Base-by-base conservation (phyloP, 2,888 invertebrate genomes). In the Stomorhina lunata region DNA sequence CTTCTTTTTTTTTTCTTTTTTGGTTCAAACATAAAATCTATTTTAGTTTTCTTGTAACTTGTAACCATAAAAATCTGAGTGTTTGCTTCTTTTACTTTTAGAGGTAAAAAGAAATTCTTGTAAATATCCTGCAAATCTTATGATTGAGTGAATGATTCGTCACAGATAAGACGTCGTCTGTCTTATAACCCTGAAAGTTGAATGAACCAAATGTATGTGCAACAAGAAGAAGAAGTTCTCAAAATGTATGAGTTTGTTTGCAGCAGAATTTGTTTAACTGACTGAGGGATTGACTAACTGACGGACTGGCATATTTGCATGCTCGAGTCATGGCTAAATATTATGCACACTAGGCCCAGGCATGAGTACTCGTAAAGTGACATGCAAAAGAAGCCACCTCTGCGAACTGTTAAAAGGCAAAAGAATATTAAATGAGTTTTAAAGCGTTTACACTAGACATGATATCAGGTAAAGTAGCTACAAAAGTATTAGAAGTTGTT, bases 141-240 rank as follows among this genome's bases (percentile, higher is more conserved):
- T 32, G 66, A 59, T 72, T 79, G 65, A 79, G 72, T 66, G 65
- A 79, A 66, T 66, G 79, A 72, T 79, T 79, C 79, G 79, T 79
- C 79, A 79, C 79, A 79, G 79, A 79, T 79, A 77, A 75, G 80
- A 81, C 73, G 63, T 69, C n/a, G n/a, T n/a, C n/a, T n/a, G n/a
- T n/a, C 59, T 59, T 61, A 65, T 82, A 82, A 79, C 81, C 81
- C 81, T 82, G 81, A 82, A 82, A 71, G 82, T 82, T 82, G 82
- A 82, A 79, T 53, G 79, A 79, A 79, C 82, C 17, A 50, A 37
- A 71, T 53, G n/a, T n/a, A n/a, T n/a, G n/a, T n/a, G n/a, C n/a
- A n/a, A n/a, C n/a, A n/a, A n/a, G n/a, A n/a, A n/a, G 37, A 59
- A 75, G 53, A 75, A 78, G 68, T 81, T 78, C 78, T 73, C 50